Evolutionary conservation across 2,888 invertebrate species (phyloP).

Genomic region (Lycia hirtaria): DNA sequence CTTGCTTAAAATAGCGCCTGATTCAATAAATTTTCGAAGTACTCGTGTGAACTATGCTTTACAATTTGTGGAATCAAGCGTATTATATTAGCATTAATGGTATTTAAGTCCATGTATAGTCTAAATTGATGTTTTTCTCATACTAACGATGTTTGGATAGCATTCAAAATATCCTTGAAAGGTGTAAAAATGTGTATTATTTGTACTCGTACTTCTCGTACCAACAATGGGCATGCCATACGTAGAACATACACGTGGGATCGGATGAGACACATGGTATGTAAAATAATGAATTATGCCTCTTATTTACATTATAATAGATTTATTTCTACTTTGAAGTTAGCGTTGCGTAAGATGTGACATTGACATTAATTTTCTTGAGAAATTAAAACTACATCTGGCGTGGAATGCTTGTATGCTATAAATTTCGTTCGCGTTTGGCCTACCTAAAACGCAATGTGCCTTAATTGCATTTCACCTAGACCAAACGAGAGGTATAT

Average conservation of each 20-base stretch:
- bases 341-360: not conserved
- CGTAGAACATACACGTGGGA: conserved; percentile 32
- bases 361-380: conserved; percentile 17
- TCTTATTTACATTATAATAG: conserved; percentile 7
- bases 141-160: conserved; percentile 20
- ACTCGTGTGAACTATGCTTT: conserved; percentile 3
- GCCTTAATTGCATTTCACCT: too few relatives aligned
- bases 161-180: conserved; percentile 55
- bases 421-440: too few relatives aligned
- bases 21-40: too few relatives aligned
- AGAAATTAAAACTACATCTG: not conserved
- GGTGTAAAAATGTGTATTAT: conserved; percentile 58
- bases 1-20: too few relatives aligned
- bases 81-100: conserved; percentile 8
- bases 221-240: conserved; percentile 29
- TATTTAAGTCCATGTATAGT: conserved; percentile 3
- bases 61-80: conserved; percentile 4
- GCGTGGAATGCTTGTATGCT: too few relatives aligned
- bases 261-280: conserved; percentile 31
- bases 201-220: conserved; percentile 36
- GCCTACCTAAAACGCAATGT: too few relatives aligned
- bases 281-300: conserved; percentile 13
- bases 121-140: conserved; percentile 20
- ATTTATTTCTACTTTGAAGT: conserved; percentile 1
- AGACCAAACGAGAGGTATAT: too few relatives aligned